Conservation (phyloP, 2,888 invertebrate genomes). For the Tenthredo notha region DNA sequence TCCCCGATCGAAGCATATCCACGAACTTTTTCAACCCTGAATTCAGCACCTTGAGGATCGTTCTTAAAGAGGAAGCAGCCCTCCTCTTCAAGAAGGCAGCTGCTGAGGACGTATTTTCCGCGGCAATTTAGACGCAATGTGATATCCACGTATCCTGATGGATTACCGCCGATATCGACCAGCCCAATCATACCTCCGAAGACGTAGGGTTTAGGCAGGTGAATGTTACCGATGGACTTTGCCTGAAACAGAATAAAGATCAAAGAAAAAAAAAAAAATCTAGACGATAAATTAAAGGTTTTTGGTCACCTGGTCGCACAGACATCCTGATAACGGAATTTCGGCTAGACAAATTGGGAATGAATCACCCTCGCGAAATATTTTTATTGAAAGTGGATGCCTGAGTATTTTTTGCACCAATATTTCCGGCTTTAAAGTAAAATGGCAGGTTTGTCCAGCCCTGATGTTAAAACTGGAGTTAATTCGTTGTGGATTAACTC, state of each 20-base stretch:
- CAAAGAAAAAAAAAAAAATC: background rate
- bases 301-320: conserved; percentile 63
- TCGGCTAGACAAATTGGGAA: conserved; percentile 62
- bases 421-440: conserved; percentile 55
- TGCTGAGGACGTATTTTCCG: conserved; percentile 59
- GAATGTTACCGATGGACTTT: background rate
- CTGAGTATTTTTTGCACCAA: conserved; percentile 58
- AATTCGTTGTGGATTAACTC: background rate
- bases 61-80: conserved; percentile 60
- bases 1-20: background rate
- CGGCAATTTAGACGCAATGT: conserved; percentile 56
- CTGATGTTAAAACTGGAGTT: conserved; percentile 55
- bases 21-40: conserved; percentile 1
- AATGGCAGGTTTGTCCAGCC: conserved; percentile 60
- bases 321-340: conserved; percentile 62
- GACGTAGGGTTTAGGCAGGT: conserved; percentile 53
- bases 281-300: background rate
- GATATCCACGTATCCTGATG: conserved; percentile 60
- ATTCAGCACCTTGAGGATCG: conserved; percentile 56
- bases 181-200: conserved; percentile 63
- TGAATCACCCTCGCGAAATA: conserved; percentile 60
- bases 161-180: conserved; percentile 61
- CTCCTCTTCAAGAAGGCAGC: conserved; percentile 55
- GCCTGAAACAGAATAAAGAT: conserved; percentile 1
- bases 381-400: conserved; percentile 59